Evolutionary conservation across 2,888 invertebrate species (phyloP).

Genomic region (Tupiocoris notatus): DNA sequence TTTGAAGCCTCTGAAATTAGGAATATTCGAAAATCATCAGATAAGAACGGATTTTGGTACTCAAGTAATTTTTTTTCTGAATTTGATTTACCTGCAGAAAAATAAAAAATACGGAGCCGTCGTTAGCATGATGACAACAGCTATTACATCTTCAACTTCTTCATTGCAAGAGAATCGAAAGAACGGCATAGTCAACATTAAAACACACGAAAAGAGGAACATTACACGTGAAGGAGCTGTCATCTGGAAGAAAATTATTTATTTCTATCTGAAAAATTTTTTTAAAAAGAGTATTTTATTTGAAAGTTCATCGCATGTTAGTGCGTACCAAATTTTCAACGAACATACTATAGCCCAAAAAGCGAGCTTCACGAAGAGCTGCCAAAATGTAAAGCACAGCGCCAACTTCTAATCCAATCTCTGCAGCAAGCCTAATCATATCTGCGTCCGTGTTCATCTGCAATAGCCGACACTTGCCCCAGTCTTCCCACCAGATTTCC

Average conservation of each 20-base stretch:
- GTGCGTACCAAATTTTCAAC: conserved; percentile 85
- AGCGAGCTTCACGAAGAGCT: conserved; percentile 82
- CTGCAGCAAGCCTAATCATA: conserved; percentile 72
- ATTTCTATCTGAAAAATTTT: background rate
- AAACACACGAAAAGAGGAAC: conserved; percentile 88
- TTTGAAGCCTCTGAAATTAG: conserved; percentile 87
- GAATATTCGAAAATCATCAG: no score
- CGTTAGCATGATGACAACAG: conserved; percentile 90
- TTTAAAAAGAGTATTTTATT: background rate
- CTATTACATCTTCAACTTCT: conserved; percentile 85
- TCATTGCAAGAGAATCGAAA: conserved; percentile 80
- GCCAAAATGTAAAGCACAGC: conserved; percentile 81
- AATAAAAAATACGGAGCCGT: conserved; percentile 96
- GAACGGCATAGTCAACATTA: conserved; percentile 82
- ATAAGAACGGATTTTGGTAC: no score
- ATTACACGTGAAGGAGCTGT: conserved; percentile 88
- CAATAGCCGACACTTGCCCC: conserved; percentile 71
- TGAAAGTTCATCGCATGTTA: no score
- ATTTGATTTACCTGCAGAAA: conserved; percentile 87
- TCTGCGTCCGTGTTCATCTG: conserved; percentile 62
- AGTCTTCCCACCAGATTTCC: conserved; percentile 66
- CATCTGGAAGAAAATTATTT: conserved; percentile 60
- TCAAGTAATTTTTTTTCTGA: no score
- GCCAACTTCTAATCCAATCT: conserved; percentile 76
- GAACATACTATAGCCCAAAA: conserved; percentile 91